These are phyloP conservation scores for Muscina levida DNA, from an alignment of 2,888 invertebrate genomes.

Conservation along the genomic window DNA sequence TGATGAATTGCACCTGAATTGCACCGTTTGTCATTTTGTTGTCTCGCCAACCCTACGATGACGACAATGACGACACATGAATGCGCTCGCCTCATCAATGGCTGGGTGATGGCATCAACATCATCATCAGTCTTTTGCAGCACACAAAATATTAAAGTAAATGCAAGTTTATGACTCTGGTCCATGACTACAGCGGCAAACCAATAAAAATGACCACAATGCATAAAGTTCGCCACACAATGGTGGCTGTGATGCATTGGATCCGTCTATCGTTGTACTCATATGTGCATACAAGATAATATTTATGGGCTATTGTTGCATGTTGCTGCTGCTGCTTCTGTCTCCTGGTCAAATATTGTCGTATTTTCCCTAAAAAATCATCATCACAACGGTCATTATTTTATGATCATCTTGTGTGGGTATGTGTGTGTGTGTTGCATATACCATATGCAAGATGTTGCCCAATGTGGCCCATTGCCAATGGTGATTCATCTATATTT, in stretches of 20 bases:
- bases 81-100: conserved; percentile 38
- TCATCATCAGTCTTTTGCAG: conserved; percentile 6
- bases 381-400: no score
- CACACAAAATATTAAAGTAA: not conserved
- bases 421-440: conserved; percentile 27
- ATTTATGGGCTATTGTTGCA: conserved; percentile 63
- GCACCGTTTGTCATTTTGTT: conserved; percentile 72
- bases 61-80: conserved; percentile 20
- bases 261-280: not conserved
- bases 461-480: not conserved
- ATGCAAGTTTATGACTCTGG: conserved; percentile 61
- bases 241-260: not conserved
- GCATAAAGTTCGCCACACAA: conserved; percentile 53
- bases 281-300: conserved; percentile 46
- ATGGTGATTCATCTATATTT: no score
- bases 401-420: not conserved
- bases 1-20: conserved; percentile 77
- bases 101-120: conserved; percentile 37
- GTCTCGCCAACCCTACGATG: conserved; percentile 3
- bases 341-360: not conserved
- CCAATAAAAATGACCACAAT: conserved; percentile 40
- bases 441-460: conserved; percentile 1
- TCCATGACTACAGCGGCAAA: not conserved
- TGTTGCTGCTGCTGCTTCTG: conserved; percentile 23
- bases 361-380: conserved; percentile 4